Percentiles rank a stretch among this genome's conserved stretches.
Evolutionary conservation across 2,113 vertebrate species (phyloP).

Genomic region (Phaethornis superciliosus): DNA sequence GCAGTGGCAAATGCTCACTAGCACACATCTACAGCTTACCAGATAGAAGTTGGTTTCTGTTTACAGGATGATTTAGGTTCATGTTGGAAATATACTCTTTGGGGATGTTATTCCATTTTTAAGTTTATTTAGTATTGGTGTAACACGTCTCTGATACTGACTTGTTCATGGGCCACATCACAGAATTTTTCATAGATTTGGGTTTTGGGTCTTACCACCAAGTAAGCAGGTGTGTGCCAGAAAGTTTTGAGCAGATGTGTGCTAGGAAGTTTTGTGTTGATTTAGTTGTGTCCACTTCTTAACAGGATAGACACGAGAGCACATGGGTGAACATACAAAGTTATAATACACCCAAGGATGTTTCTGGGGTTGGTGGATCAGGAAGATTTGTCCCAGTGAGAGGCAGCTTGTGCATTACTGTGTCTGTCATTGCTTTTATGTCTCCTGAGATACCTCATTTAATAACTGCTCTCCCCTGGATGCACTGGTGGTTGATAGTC

Average conservation of each 20-base stretch:
- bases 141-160: neutral
- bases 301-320: rapidly evolving
- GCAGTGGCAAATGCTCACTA: neutral
- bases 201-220: neutral
- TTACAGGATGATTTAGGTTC: neutral
- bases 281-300: neutral
- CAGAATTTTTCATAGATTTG: neutral
- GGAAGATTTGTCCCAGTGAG: neutral
- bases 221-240: neutral
- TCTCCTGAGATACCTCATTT: constrained; percentile 6
- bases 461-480: neutral
- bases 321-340: rapidly evolving
- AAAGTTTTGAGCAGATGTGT: neutral
- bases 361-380: neutral
- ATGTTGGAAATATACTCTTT: neutral
- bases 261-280: neutral
- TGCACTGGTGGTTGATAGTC: neutral
- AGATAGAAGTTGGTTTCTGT: neutral
- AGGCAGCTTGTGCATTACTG: neutral
- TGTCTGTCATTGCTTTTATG: neutral
- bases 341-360: neutral
- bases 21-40: neutral
- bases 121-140: neutral
- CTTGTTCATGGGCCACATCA: neutral
- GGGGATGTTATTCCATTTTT: neutral